Conservation (phyloP, 2,888 invertebrate species). For the Ctena decussata region DNA sequence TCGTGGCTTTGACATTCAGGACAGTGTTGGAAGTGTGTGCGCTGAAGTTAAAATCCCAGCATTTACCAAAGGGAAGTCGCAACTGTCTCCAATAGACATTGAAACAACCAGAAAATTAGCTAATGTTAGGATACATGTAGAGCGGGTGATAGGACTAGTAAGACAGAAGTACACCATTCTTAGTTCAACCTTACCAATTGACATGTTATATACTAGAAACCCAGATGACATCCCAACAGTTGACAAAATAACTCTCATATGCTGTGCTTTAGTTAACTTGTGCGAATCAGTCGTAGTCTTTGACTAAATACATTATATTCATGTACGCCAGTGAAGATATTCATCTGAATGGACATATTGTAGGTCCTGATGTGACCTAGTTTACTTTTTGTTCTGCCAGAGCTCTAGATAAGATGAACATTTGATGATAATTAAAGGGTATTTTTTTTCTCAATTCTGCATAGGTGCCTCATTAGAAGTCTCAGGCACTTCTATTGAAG, state of each 20-base stretch:
- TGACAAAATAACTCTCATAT: constrained; percentile 58
- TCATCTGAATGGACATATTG: too few species aligned
- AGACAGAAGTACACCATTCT: constrained; percentile 49
- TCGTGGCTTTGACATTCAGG: constrained; percentile 34
- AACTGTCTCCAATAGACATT: constrained; percentile 28
- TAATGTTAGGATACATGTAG: constrained; percentile 34
- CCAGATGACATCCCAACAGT: constrained; percentile 20
- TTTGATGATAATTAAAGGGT: too few species aligned
- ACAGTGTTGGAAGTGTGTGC: background rate
- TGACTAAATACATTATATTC: background rate
- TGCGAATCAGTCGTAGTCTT: constrained; percentile 20
- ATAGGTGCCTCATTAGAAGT: too few species aligned
- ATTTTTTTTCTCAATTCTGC: too few species aligned
- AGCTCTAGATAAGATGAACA: too few species aligned
- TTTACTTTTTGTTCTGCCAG: too few species aligned
- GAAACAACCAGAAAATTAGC: constrained; percentile 32
- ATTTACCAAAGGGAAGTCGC: constrained; percentile 34
- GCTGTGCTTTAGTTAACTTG: constrained; percentile 41
- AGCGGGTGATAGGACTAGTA: constrained; percentile 36
- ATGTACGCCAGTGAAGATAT: too few species aligned
- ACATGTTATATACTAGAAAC: constrained; percentile 26
- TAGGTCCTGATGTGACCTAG: too few species aligned
- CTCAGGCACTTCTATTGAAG: too few species aligned
- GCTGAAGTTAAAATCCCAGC: constrained; percentile 41
- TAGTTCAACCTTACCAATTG: constrained; percentile 46